Evolutionary conservation across 1,140 invertebrate genomes (phyloP), one percentile per base, ranked within the genome.

Genomic region (Drosophila bifasciata): DNA sequence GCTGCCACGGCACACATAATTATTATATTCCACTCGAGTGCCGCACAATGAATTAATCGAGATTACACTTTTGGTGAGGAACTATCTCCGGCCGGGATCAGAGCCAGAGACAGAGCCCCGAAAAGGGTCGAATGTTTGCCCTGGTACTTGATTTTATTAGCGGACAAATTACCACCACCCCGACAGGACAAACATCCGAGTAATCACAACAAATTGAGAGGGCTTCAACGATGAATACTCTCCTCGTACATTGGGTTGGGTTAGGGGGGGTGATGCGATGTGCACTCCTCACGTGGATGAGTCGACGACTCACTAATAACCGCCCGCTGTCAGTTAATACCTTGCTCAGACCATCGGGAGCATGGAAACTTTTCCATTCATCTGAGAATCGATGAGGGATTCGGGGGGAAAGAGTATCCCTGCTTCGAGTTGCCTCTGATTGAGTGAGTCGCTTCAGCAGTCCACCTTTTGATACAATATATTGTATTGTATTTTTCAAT

Each of bases 91-190:
- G 48, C 16, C 50, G 60, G 62, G 63, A 85, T 79, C 72, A 61
- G 49, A 8, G 8, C 23, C 6, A 1, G 21, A 28, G 25, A 6
- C 25, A 28, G 8, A 9, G 28, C 28, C 9, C 28, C 28, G 28
- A 67, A 32, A 63, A 55, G 63, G 76, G 70, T 46, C 53, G 32
- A 53, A 45, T 88, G 78, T 81, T 86, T 88, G 70, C 17, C 74
- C 56, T 69, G 79, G 83, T 90, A 90, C 88, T 90, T 90, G 88
- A 90, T 90, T 90, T 90, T 90, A 90, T 90, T 90, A 88, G 84
- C 75, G 59, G 63, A 39, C 69, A 90, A 90, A 90, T 90, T 90
- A 89, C 83, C 83, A 86, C 83, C 83, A 88, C 83, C 69, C 76
- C 40, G 45, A 50, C 43, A 66, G 49, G 64, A 56, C 62, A 66